Percentiles rank a stretch among this genome's conserved stretches.
Conservation (phyloP, 2,113 vertebrate genomes). For the Tachysurus fulvidraco region DNA sequence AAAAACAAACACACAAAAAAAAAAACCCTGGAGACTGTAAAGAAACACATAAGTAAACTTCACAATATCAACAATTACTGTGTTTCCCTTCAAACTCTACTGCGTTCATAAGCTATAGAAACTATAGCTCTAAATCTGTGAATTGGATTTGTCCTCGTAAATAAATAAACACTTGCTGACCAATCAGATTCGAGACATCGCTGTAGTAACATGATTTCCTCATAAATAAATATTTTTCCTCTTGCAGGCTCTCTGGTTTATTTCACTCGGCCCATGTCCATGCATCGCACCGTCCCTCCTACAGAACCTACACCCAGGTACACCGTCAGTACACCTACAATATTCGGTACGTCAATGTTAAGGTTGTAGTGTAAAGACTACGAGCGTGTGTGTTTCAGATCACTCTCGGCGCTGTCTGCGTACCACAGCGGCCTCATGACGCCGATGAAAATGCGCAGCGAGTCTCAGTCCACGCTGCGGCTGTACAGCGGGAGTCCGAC, state of each 20-base stretch:
- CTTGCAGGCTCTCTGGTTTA: slow-evolving; percentile 88
- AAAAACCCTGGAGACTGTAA: background rate
- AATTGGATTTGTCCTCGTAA: no score
- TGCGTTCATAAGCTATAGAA: background rate
- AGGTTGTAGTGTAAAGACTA: background rate
- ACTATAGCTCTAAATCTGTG: background rate
- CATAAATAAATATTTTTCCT: background rate
- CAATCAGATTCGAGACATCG: background rate
- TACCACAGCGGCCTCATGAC: slow-evolving; percentile 94
- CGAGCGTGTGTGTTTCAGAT: slow-evolving; percentile 69
- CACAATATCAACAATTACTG: no score
- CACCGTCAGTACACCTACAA: background rate
- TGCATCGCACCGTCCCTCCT: slow-evolving; percentile 87
- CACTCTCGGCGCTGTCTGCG: slow-evolving; percentile 91
- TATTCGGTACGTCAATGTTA: background rate
- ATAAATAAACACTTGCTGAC: background rate
- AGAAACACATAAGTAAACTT: no score
- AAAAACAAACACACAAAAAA: no score
- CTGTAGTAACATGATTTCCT: background rate
- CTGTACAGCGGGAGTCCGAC: slow-evolving; percentile 94
- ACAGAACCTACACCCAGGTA: slow-evolving; percentile 95
- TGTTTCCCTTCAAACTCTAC: background rate
- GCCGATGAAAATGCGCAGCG: slow-evolving; percentile 96
- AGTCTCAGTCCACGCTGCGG: slow-evolving; percentile 86
- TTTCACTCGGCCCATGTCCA: slow-evolving; percentile 93